Evolutionary conservation across 2,113 vertebrate species (phyloP), one percentile per base, ranked within the genome.

Genomic region (Dascyllus trimaculatus): DNA sequence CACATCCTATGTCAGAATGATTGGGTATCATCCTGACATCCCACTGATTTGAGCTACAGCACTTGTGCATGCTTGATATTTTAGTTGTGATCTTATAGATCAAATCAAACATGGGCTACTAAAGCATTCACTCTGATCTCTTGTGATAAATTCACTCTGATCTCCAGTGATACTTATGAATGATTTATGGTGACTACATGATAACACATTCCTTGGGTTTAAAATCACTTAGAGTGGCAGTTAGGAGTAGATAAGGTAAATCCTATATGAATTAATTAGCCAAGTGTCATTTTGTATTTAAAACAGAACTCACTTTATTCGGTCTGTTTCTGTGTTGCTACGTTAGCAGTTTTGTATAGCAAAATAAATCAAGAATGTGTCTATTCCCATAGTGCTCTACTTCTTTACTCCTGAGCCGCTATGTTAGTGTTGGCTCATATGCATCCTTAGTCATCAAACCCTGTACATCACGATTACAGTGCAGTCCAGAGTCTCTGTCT

Each of bases 101-200:
- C 51, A 82, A 82, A 87, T 84, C 81, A 78, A 88, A 83, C 87
- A 79, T 64, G 65, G 24, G 53, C 67, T 73, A 32, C 84, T 82
- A 58, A 81, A 82, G 52, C 61, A 81, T 89, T 87, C 87, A 51
- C 85, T 90, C 63, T 89, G 75, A 90, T 88, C 78, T 71, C 56
- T 76, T 54, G 78, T 82, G 85, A 90, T 85, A 64, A 78, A 89
- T 82, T 90, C 85, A 75, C 86, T 90, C 81, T 85, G 82, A 90
- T 88, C 80, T 73, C 57, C 76, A 78, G 73, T 82, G 82, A 87
- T 85, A 85, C 71, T 82, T 57, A 75, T 89, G 74, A 82, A 89
- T 83, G 75, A 90, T 91, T 91, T 46, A 92, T 89, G 46, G 57
- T 13, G 45, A 87, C 87, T 66, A 74, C 82, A 71, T 1, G 26